These are phyloP conservation scores for Dicrurus megarhynchus DNA, from an alignment of 2,113 vertebrate genomes.

Conservation along the genomic window DNA sequence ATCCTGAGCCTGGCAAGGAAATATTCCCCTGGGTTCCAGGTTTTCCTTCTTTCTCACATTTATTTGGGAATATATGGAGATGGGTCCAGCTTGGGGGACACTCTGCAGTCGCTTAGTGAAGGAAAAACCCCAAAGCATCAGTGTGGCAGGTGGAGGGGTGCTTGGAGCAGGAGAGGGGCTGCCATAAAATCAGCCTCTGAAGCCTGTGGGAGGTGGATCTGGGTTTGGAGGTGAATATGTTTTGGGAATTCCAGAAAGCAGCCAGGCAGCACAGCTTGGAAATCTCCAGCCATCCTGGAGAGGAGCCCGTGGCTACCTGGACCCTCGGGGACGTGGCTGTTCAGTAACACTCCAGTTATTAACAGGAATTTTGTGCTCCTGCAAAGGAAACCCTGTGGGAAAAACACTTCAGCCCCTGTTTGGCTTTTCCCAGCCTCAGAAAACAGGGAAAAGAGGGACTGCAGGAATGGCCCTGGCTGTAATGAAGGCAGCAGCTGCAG, in stretches of 20 bases:
- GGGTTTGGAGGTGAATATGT: background rate
- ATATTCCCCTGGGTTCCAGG: background rate
- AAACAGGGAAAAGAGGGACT: background rate
- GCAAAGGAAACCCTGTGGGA: background rate
- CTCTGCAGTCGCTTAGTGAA: background rate
- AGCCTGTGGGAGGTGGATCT: background rate
- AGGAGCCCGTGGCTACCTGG: background rate
- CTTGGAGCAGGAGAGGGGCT: background rate
- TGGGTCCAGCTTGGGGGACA: background rate
- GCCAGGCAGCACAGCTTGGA: background rate
- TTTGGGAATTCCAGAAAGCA: background rate
- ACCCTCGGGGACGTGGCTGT: background rate
- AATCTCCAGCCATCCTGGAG: background rate
- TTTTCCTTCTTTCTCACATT: background rate
- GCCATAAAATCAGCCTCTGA: background rate
- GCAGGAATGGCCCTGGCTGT: background rate
- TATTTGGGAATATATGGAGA: rapidly evolving
- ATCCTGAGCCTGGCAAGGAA: background rate
- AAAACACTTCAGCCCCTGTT: background rate
- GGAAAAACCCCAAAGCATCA: background rate
- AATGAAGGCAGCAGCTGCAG: background rate
- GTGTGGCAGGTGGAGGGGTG: background rate
- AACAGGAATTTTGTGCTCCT: conserved; percentile 7
- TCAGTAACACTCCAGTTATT: background rate
- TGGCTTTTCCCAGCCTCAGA: background rate